A percentile compares a stretch with the other conserved stretches of the same genome.
Conservation (phyloP, 2,113 vertebrate species). For the Phyllopteryx taeniolatus region DNA sequence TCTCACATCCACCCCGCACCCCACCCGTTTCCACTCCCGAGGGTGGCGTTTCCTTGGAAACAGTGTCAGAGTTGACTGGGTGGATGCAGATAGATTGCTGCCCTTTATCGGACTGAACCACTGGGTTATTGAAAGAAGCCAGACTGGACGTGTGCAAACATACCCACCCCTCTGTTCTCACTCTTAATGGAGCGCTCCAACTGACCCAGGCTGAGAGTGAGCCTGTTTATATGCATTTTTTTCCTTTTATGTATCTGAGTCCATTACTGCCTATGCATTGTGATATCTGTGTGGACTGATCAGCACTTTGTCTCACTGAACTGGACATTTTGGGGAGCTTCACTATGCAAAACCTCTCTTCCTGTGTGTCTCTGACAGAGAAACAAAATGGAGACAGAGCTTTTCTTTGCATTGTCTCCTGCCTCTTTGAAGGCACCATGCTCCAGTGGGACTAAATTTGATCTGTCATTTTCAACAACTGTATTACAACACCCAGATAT, state of each 20-base stretch:
- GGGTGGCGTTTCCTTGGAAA: constrained; percentile 79
- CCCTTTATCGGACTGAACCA: constrained; percentile 78
- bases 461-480: constrained; percentile 33
- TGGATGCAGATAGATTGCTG: constrained; percentile 77
- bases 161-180: constrained; percentile 54
- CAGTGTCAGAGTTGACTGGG: constrained; percentile 80
- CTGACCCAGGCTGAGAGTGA: constrained; percentile 46
- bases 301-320: constrained; percentile 40
- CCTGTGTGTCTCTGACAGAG: constrained; percentile 63
- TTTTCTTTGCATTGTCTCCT: constrained; percentile 50
- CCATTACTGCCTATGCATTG: constrained; percentile 24
- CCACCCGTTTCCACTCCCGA: constrained; percentile 64
- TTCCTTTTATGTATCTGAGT: constrained; percentile 19
- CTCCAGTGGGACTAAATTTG: constrained; percentile 15
- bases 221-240: constrained; percentile 23
- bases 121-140: constrained; percentile 64
- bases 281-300: constrained; percentile 9
- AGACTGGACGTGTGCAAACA: constrained; percentile 44
- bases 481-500: constrained; percentile 34
- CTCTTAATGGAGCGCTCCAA: constrained; percentile 57
- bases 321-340: constrained; percentile 40
- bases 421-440: constrained; percentile 32
- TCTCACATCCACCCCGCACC: constrained; percentile 67
- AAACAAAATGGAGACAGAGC: constrained; percentile 71
- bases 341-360: constrained; percentile 41